Evolutionary conservation across 2,888 invertebrate species (phyloP).

Genomic region (Zele albiditarsus): DNA sequence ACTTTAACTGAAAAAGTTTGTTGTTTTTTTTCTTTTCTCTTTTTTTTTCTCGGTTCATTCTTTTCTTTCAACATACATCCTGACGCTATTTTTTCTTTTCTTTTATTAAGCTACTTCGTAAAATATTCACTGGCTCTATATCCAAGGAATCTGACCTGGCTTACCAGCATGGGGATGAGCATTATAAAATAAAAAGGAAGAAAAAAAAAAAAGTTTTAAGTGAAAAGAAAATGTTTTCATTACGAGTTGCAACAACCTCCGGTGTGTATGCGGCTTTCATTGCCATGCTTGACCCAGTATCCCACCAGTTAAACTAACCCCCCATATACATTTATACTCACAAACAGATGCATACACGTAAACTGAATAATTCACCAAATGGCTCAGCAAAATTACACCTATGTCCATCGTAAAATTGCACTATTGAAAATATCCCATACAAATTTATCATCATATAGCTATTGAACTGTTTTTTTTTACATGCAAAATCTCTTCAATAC

Average conservation of each 20-base stretch:
- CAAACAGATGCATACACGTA: neutral
- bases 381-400: neutral
- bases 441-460: neutral
- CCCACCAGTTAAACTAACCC: slow-evolving; percentile 3
- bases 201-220: slow-evolving; percentile 50
- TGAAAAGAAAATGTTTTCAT: slow-evolving; percentile 58
- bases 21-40: neutral
- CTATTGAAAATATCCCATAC: slow-evolving; percentile 25
- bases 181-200: slow-evolving; percentile 6
- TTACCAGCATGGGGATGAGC: neutral
- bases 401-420: neutral
- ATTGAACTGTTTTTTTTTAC: neutral
- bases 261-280: slow-evolving; percentile 16
- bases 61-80: slow-evolving; percentile 3
- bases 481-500: slow-evolving; percentile 4
- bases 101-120: slow-evolving; percentile 14
- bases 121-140: slow-evolving; percentile 21
- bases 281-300: slow-evolving; percentile 19
- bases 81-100: neutral
- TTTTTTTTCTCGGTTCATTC: slow-evolving; percentile 9
- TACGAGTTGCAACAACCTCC: slow-evolving; percentile 48
- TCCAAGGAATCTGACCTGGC: slow-evolving; percentile 19
- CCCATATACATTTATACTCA: neutral
- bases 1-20: slow-evolving; percentile 14
- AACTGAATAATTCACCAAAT: neutral